These are phyloP conservation scores for Chrysemys picta DNA, from an alignment of 2,113 vertebrate genomes.

Conservation along the genomic window DNA sequence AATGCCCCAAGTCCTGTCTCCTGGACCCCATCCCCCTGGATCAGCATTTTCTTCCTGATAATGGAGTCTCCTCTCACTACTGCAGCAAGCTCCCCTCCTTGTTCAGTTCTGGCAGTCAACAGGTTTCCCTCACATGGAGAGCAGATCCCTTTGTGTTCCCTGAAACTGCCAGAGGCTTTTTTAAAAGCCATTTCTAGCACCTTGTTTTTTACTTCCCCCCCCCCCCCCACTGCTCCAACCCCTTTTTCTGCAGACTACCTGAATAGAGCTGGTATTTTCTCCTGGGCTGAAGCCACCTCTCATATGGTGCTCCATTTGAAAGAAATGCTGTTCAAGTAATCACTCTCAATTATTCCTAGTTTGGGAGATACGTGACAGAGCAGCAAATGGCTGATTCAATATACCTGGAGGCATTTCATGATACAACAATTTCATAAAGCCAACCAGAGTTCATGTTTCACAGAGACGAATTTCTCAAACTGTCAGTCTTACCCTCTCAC, in stretches of 20 bases:
- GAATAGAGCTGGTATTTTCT: neutral
- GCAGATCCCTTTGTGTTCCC: neutral
- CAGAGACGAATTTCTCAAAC: neutral
- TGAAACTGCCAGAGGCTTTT: neutral
- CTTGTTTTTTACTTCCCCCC: neutral
- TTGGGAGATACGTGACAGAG: accelerated
- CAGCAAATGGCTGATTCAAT: neutral
- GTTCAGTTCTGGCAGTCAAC: neutral
- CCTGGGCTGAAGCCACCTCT: neutral
- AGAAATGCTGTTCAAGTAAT: neutral
- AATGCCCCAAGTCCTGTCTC: neutral
- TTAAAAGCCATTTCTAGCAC: neutral
- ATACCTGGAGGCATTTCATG: neutral
- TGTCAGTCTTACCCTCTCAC: neutral
- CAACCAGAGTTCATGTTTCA: neutral
- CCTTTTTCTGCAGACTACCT: accelerated
- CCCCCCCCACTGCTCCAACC: accelerated
- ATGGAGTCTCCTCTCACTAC: neutral
- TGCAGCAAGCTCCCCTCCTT: neutral
- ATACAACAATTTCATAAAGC: neutral
- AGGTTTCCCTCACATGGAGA: neutral
- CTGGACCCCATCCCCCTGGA: neutral
- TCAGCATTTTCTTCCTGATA: accelerated
- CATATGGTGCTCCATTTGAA: neutral
- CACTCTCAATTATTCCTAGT: neutral